Evolutionary conservation across 2,888 invertebrate species (phyloP).

Genomic region (Coremacera marginata): DNA sequence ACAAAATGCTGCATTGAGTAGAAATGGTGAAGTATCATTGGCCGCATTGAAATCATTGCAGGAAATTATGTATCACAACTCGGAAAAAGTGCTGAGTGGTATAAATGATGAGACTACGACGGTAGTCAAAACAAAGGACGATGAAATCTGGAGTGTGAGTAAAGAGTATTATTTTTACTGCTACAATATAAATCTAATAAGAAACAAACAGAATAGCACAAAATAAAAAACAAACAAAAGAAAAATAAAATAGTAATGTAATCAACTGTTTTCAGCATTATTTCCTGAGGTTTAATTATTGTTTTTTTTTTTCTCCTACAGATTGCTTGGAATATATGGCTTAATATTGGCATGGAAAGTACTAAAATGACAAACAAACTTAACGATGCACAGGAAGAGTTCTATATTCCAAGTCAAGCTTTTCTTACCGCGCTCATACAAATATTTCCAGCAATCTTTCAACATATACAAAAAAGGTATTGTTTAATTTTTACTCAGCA

Average conservation of each 20-base stretch:
- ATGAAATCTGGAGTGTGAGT: conserved; percentile 79
- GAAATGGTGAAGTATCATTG: conserved; percentile 95
- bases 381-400: conserved; percentile 71
- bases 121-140: conserved; percentile 63
- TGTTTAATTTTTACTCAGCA: neutral
- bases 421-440: conserved; percentile 95
- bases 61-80: conserved; percentile 86
- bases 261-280: neutral
- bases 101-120: conserved; percentile 64
- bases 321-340: conserved; percentile 87
- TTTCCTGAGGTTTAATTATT: neutral
- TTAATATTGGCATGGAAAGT: conserved; percentile 85
- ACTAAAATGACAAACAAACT: conserved; percentile 72
- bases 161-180: neutral
- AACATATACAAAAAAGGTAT: conserved; percentile 83
- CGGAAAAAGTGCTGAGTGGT: conserved; percentile 61
- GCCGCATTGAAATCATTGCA: conserved; percentile 97
- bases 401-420: conserved; percentile 91
- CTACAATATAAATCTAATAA: no score
- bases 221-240: no score
- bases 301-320: conserved; percentile 42
- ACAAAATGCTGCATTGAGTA: conserved; percentile 90
- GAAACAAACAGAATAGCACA: no score
- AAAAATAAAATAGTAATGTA: neutral
- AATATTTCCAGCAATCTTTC: conserved; percentile 95